Base-by-base conservation (phyloP, 2,888 invertebrate genomes). In the Bellardia bayeri region DNA sequence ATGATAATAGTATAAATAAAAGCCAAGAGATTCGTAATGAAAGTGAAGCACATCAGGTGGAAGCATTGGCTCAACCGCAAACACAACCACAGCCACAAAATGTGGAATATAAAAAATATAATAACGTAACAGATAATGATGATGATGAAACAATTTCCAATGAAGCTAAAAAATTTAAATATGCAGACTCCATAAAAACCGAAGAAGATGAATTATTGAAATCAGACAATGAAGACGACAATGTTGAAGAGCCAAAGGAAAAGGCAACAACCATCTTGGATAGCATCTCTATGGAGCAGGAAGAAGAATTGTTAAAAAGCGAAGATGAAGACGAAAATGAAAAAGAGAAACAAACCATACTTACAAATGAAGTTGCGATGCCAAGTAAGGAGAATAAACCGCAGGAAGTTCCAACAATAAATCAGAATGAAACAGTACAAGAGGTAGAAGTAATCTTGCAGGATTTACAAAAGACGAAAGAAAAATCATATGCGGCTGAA, bases 141-240 rank as follows among this genome's bases (percentile, higher is more conserved):
- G 40, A 51, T 14, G 54, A 69, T 2, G 49, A 83, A 66, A 63
- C 11, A 86, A 74, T 64, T 71, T 58, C 49, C 64, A 78, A 64
- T 56, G 58, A 79, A 58, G 13, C 30, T 49, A 63, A 78, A 23
- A 76, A 80, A n/a, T 71, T 0, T 72, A 54, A 74, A 30, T 58
- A 61, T 63, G 13, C 64, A 49, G 74, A 30, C 42, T 3, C 1
- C 4, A 63, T 51, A 13, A 30, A 63, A 78, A n/a, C 14, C 3
- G 89, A 87, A 81, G 90, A 89, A 79, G 88, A 88, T 14, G 87
- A 89, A 71, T 54, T 88, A 69, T 75, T 89, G 9, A 86, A 85
- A 69, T 84, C 82, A 2, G 86, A 88, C 37, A 80, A 75, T 7
- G 87, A 87, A 51, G 83, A 86, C 16, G 61, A 72, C 11, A 33